Percentiles rank a stretch among this genome's conserved stretches.
Evolutionary conservation across 2,113 vertebrate species (phyloP).

Genomic region (Thinocorus orbignyianus): DNA sequence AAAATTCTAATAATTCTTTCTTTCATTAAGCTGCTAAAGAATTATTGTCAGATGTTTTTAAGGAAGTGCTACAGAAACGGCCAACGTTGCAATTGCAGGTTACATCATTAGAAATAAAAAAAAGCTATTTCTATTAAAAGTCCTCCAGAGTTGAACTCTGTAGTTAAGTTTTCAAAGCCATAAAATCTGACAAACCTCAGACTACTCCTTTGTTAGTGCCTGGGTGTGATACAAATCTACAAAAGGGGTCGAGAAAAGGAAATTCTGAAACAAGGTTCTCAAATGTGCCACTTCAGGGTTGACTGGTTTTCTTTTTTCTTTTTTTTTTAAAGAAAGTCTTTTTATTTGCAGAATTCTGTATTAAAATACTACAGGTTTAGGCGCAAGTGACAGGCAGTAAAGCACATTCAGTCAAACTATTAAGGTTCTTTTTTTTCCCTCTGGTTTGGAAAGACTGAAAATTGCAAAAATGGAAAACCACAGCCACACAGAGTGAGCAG

Average conservation of each 20-base stretch:
- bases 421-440: constrained; percentile 43
- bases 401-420: neutral
- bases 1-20: constrained; percentile 1
- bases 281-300: neutral
- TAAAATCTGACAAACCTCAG: neutral
- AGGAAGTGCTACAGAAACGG: neutral
- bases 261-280: neutral
- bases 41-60: neutral
- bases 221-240: neutral
- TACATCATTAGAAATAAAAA: neutral
- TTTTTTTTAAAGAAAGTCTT: neutral
- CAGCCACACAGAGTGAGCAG: constrained; percentile 19
- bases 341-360: neutral
- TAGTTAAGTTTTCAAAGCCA: neutral
- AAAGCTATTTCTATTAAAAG: neutral
- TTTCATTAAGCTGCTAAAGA: neutral
- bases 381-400: neutral
- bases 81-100: neutral
- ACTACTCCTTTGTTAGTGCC: neutral
- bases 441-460: constrained; percentile 10
- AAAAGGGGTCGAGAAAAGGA: neutral
- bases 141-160: neutral
- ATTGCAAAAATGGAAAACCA: neutral
- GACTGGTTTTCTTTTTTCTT: neutral
- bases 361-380: neutral